phyloP scores from a whole-genome alignment of 2,797 vertebrate genomes.

The Hozukius guyotensis region DNA sequence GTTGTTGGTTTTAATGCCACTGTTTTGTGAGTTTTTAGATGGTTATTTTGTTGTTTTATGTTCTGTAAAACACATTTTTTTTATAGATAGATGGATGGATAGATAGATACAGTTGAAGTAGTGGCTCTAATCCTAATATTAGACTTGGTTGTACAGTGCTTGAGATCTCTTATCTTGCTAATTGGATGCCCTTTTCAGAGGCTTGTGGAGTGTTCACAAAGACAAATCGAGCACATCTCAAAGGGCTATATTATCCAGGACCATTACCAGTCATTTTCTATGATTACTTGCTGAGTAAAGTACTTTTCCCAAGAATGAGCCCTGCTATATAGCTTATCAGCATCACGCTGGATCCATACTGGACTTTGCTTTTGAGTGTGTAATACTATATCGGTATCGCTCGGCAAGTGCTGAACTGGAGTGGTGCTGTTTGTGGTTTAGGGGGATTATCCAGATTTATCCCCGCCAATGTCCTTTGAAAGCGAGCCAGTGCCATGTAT shows the following conservation, averaged over 20 bases:
- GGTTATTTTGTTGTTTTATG: neutral
- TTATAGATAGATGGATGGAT: neutral
- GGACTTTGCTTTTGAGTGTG: constrained; percentile 7
- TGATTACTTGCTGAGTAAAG: constrained; percentile 14
- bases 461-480: constrained; percentile 50
- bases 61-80: neutral
- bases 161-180: constrained; percentile 29
- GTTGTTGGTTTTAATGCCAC: neutral
- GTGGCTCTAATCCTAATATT: constrained; percentile 1
- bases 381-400: constrained; percentile 6
- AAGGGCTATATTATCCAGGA: constrained; percentile 19
- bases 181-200: constrained; percentile 37
- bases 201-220: constrained; percentile 9
- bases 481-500: constrained; percentile 22
- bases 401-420: constrained; percentile 13
- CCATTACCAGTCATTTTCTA: constrained; percentile 30
- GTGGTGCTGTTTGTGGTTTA: constrained; percentile 31
- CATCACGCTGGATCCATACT: constrained; percentile 1
- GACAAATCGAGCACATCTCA: constrained; percentile 22
- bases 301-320: neutral
- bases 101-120: neutral
- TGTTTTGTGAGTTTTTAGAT: neutral
- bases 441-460: constrained; percentile 56
- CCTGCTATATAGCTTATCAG: constrained; percentile 19
- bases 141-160: constrained; percentile 2